Percentiles rank a stretch among this genome's conserved stretches.
Conservation (phyloP, 2,113 vertebrate genomes). For the Sapayoa aenigma region DNA sequence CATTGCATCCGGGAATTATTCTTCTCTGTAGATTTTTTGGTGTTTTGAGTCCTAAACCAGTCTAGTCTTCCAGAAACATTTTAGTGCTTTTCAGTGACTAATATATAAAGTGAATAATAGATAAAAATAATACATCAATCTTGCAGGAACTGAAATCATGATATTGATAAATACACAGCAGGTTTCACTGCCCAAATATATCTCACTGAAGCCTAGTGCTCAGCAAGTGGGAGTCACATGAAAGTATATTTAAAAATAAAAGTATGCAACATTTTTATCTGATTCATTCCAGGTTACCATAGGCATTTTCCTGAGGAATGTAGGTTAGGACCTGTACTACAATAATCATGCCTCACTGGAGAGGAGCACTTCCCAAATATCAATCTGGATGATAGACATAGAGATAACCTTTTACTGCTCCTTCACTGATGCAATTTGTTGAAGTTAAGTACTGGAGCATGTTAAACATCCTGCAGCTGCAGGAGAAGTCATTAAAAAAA, state of each 20-base stretch:
- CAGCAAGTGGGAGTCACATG: neutral
- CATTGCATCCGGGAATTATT: slow-evolving; percentile 51
- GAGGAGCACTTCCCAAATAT: neutral
- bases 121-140: neutral
- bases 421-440: neutral
- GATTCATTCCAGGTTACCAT: neutral
- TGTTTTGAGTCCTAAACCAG: neutral
- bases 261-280: neutral
- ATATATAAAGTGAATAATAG: neutral
- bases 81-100: neutral
- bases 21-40: neutral
- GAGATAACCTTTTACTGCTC: neutral
- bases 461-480: neutral
- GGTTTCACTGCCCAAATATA: neutral
- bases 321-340: neutral
- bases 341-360: neutral
- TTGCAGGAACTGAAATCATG: neutral
- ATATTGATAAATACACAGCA: neutral
- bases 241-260: neutral
- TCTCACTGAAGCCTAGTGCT: neutral
- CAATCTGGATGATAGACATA: neutral
- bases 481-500: neutral
- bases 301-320: neutral
- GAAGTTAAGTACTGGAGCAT: neutral
- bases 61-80: neutral